phyloP scores from a whole-genome alignment of 2,888 invertebrate genomes.

The Pocota personata region DNA sequence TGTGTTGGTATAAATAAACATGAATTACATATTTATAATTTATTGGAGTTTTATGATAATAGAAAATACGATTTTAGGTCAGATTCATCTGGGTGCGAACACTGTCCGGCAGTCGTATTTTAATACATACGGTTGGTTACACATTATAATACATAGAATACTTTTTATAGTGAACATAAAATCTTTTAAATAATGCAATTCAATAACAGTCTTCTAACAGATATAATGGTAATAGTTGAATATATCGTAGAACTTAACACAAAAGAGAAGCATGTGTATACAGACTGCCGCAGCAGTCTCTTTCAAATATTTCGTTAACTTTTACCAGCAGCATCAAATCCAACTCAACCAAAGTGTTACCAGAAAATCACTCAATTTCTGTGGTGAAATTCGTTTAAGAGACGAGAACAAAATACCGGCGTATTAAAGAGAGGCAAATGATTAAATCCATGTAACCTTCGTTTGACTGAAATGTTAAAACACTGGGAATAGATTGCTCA shows the following conservation, averaged over 20 bases:
- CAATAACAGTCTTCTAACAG: background rate
- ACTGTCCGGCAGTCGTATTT: too few relatives aligned
- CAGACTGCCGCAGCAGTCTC: background rate
- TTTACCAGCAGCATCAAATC: background rate
- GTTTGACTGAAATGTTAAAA: background rate
- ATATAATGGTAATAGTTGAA: constrained; percentile 1
- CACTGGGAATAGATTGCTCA: constrained; percentile 32
- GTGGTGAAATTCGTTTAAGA: constrained; percentile 47
- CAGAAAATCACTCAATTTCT: background rate
- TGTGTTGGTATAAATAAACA: too few relatives aligned
- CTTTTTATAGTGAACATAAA: too few relatives aligned
- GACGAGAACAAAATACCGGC: background rate
- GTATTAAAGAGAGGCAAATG: background rate
- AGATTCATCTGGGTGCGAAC: too few relatives aligned
- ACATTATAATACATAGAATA: too few relatives aligned
- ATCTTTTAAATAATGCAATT: background rate
- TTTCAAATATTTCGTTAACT: background rate
- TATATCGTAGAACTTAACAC: background rate
- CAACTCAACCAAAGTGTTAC: background rate
- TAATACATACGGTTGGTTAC: too few relatives aligned
- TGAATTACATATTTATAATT: too few relatives aligned
- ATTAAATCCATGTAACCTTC: background rate
- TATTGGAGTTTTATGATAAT: too few relatives aligned
- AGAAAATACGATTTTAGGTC: too few relatives aligned
- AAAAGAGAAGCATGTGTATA: background rate